Evolutionary conservation across 1,140 invertebrate genomes (phyloP).

Genomic region (Bombus confusus): DNA sequence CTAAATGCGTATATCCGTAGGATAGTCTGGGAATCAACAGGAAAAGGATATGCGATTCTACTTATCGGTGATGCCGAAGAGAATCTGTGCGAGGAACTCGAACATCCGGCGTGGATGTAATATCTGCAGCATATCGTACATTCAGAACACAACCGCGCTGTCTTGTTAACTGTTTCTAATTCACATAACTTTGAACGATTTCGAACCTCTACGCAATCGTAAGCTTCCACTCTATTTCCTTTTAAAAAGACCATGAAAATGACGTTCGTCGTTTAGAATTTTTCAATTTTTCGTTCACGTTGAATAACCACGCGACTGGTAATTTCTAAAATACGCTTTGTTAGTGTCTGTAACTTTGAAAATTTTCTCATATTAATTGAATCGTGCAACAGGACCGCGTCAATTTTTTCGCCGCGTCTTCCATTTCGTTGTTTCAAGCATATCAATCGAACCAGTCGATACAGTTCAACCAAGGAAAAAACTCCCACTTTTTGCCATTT

Average conservation of each 20-base stretch:
- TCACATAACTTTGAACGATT: no score
- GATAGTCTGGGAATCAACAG: slow-evolving; percentile 3
- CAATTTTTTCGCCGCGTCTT: background rate
- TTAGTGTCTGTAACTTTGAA: no score
- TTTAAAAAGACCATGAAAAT: background rate
- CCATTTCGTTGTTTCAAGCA: background rate
- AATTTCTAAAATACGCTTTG: no score
- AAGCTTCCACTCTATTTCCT: background rate
- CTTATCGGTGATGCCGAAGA: background rate
- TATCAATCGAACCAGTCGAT: background rate
- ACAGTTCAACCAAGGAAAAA: background rate
- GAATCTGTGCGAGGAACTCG: background rate
- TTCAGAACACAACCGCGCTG: no score
- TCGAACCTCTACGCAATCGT: no score
- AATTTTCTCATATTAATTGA: no score
- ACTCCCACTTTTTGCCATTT: background rate
- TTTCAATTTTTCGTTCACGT: no score
- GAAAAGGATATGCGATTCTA: background rate
- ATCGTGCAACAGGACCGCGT: background rate
- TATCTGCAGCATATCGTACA: background rate
- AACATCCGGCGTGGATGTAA: slow-evolving; percentile 1
- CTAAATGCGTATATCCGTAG: background rate
- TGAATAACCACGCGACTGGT: no score
- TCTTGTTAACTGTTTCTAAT: no score
- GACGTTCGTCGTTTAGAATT: background rate